These are phyloP conservation scores for Acanthoscelides obtectus DNA, from an alignment of 2,888 invertebrate genomes.

Conservation along the genomic window DNA sequence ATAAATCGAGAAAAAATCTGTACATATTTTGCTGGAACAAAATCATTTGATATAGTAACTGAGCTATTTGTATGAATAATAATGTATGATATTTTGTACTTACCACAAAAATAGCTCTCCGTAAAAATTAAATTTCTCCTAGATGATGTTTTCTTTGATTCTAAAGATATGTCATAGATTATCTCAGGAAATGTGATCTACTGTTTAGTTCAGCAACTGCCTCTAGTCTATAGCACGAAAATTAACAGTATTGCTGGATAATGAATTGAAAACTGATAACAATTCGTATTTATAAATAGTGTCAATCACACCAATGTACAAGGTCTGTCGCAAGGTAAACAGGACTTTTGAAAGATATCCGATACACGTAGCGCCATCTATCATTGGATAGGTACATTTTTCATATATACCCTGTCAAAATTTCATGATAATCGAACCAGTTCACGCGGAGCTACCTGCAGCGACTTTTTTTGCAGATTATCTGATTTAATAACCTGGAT, in stretches of 20 bases:
- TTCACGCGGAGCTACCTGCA: too few relatives aligned
- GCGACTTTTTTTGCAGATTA: too few relatives aligned
- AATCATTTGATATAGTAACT: constrained; percentile 1
- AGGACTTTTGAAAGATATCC: too few relatives aligned
- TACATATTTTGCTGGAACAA: constrained; percentile 1
- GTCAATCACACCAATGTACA: background rate
- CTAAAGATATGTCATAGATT: background rate
- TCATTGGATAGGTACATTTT: too few relatives aligned
- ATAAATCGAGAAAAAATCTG: background rate
- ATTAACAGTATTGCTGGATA: background rate
- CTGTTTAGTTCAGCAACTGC: background rate
- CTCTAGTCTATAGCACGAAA: background rate
- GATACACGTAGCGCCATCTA: too few relatives aligned
- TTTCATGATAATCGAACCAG: too few relatives aligned
- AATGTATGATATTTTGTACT: background rate
- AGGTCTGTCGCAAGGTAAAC: background rate
- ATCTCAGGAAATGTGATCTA: background rate
- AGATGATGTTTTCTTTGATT: background rate
- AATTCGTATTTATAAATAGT: background rate
- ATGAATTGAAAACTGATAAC: background rate
- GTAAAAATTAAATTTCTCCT: background rate
- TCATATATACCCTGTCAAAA: too few relatives aligned
- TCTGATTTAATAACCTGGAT: too few relatives aligned
- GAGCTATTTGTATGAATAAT: background rate
- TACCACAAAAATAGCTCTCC: background rate